Percentiles rank a stretch among this genome's conserved stretches.
These are phyloP conservation scores for Colletes gigas DNA, from an alignment of 1,140 invertebrate species.

Conservation along the genomic window DNA sequence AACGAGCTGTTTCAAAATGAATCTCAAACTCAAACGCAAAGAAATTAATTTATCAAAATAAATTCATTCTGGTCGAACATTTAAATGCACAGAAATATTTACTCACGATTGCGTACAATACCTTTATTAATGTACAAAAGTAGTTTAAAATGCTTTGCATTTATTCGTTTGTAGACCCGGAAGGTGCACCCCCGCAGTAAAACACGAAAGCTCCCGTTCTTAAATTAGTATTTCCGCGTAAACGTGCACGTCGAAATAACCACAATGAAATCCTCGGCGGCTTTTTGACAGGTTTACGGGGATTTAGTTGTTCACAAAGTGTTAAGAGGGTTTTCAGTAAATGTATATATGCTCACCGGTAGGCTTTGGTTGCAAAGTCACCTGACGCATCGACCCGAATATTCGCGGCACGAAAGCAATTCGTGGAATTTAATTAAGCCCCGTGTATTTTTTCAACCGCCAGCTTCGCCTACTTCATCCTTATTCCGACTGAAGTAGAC, in stretches of 20 bases:
- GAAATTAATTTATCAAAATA: too few relatives aligned
- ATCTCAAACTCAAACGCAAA: too few relatives aligned
- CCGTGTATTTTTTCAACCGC: slow-evolving; percentile 46
- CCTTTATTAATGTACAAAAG: too few relatives aligned
- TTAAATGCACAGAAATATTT: too few relatives aligned
- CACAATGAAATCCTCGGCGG: background rate
- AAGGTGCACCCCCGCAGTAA: too few relatives aligned
- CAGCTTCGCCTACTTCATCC: slow-evolving; percentile 23
- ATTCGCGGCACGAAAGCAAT: slow-evolving; percentile 51
- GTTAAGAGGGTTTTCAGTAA: slow-evolving; percentile 15
- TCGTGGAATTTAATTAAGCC: slow-evolving; percentile 67
- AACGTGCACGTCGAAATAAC: too few relatives aligned
- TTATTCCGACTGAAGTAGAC: slow-evolving; percentile 31
- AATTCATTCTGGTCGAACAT: too few relatives aligned
- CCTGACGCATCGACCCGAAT: slow-evolving; percentile 57
- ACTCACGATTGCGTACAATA: too few relatives aligned
- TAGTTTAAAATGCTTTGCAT: background rate
- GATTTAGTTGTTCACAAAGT: slow-evolving; percentile 10
- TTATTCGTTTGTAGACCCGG: too few relatives aligned
- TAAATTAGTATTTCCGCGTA: background rate
- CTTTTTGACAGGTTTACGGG: slow-evolving; percentile 5
- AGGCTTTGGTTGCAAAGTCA: slow-evolving; percentile 35
- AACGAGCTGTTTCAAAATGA: too few relatives aligned
- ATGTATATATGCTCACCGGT: background rate
- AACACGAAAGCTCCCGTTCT: background rate